Conservation (phyloP, 2,888 invertebrate species). For the Alitta virens region DNA sequence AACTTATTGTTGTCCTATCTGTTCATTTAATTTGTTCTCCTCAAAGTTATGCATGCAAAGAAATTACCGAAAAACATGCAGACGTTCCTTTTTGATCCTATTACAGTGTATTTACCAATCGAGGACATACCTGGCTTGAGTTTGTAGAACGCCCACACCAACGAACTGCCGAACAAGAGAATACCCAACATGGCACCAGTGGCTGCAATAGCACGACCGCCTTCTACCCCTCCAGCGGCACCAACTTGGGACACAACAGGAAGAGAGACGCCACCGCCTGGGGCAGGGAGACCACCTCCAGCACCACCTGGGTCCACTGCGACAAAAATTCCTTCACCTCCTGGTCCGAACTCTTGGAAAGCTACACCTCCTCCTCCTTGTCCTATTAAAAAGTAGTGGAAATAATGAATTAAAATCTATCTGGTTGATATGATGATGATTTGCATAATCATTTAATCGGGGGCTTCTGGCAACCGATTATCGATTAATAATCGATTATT, state of each 20-base stretch:
- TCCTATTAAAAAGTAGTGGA: too few species aligned
- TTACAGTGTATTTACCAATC: too few species aligned
- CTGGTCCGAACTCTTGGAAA: background rate
- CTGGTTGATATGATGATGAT: too few species aligned
- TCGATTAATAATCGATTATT: too few species aligned
- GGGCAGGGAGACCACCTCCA: background rate
- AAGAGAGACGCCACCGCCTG: background rate
- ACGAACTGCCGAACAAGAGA: slow-evolving; percentile 27
- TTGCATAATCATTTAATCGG: too few species aligned
- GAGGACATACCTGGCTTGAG: slow-evolving; percentile 33
- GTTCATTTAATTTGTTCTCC: too few species aligned
- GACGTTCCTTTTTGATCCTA: too few species aligned
- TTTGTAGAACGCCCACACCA: slow-evolving; percentile 34
- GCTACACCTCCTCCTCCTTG: background rate
- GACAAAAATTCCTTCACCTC: background rate
- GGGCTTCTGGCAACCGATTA: too few species aligned
- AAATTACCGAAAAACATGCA: too few species aligned
- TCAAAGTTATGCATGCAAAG: too few species aligned
- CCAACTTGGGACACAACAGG: background rate
- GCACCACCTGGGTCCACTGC: slow-evolving; percentile 3
- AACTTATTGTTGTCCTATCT: too few species aligned
- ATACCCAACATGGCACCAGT: slow-evolving; percentile 33
- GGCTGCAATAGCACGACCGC: slow-evolving; percentile 36
- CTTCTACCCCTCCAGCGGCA: slow-evolving; percentile 32
- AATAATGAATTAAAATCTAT: too few species aligned